A percentile compares a stretch with the other conserved stretches of the same genome.
These are phyloP conservation scores for Seira ritae DNA, from an alignment of 2,888 invertebrate genomes.

Conservation along the genomic window DNA sequence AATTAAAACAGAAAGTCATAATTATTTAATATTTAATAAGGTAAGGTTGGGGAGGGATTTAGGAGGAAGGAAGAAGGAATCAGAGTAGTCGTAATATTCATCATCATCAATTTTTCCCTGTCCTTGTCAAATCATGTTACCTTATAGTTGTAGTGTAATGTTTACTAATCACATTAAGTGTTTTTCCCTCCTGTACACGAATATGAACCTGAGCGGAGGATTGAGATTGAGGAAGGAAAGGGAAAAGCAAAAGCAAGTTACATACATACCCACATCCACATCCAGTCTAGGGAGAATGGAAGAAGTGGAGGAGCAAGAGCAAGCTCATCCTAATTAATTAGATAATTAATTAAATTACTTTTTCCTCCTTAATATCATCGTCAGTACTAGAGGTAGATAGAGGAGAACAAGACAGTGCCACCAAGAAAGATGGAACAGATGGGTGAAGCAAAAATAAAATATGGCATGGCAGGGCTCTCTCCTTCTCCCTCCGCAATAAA, in stretches of 20 bases:
- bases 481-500: not conserved
- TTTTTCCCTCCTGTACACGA: slow-evolving; percentile 22
- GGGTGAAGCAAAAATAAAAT: slow-evolving; percentile 36
- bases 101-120: not conserved
- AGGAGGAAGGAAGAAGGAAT: too few relatives aligned
- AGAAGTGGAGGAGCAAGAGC: slow-evolving; percentile 32
- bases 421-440: slow-evolving; percentile 43
- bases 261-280: too few relatives aligned
- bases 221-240: slow-evolving; percentile 28
- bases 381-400: not conserved
- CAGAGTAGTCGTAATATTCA: not conserved
- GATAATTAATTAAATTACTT: slow-evolving; percentile 65
- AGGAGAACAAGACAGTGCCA: slow-evolving; percentile 40
- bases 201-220: not conserved
- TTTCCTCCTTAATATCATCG: slow-evolving; percentile 23
- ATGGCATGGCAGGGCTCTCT: slow-evolving; percentile 27
- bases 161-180: slow-evolving; percentile 39
- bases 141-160: slow-evolving; percentile 23
- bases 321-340: slow-evolving; percentile 64
- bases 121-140: not conserved
- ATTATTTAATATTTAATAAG: too few relatives aligned
- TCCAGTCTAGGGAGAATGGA: not conserved
- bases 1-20: too few relatives aligned
- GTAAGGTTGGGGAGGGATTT: too few relatives aligned
- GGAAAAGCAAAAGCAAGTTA: not conserved